phyloP scores from a whole-genome alignment of 2,797 vertebrate species.

The Intellagama lesueurii region DNA sequence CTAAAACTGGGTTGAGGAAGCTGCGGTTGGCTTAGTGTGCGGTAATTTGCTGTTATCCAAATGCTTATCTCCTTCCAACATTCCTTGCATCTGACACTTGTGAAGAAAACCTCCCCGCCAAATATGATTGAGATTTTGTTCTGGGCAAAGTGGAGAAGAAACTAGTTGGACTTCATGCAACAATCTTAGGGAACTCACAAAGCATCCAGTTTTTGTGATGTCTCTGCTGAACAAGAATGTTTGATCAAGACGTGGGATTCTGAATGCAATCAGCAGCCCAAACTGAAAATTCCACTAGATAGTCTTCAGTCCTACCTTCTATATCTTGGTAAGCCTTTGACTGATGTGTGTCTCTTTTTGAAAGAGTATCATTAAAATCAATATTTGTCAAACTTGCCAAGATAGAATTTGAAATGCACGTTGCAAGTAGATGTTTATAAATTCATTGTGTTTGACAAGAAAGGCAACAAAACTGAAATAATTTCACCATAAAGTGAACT shows the following conservation, averaged over 20 bases:
- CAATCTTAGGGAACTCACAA: neutral
- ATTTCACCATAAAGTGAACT: neutral
- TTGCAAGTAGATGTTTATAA: conserved; percentile 50
- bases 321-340: conserved; percentile 16
- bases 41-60: neutral
- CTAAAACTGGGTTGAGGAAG: neutral
- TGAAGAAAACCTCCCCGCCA: neutral
- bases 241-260: too few species aligned
- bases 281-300: neutral
- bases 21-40: neutral
- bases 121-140: neutral
- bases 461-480: conserved; percentile 40
- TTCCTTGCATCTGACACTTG: too few species aligned
- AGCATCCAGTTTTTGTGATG: neutral
- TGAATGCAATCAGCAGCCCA: rapidly evolving
- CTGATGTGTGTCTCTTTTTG: neutral
- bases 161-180: neutral
- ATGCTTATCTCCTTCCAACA: neutral
- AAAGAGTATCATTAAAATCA: conserved; percentile 29
- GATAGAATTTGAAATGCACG: conserved; percentile 7
- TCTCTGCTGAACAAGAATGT: neutral
- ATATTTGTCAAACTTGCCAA: conserved; percentile 20
- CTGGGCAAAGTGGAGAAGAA: neutral
- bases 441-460: conserved; percentile 19
- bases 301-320: neutral